A percentile compares a stretch with the other conserved stretches of the same genome.
phyloP scores from a whole-genome alignment of 2,113 vertebrate species.

The Monopterus albus region DNA sequence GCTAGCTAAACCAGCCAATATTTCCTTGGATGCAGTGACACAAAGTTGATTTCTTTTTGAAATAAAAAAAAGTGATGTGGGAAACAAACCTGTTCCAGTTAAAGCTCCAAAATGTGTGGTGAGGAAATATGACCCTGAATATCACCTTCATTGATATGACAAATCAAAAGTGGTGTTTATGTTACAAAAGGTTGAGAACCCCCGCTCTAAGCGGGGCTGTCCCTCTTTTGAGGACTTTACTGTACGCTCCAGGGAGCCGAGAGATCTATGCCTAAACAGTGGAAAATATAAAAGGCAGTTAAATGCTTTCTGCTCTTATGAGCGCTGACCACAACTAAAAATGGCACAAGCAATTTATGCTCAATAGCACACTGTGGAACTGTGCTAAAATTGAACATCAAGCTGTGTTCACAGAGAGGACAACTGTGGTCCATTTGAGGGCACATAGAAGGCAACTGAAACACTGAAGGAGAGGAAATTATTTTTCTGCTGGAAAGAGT shows the following conservation, averaged over 20 bases:
- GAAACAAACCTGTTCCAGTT: too few relatives aligned
- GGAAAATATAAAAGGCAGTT: slow-evolving; percentile 62
- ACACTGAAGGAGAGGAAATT: background rate
- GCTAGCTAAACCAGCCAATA: too few relatives aligned
- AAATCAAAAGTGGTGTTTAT: too few relatives aligned
- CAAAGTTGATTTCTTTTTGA: too few relatives aligned
- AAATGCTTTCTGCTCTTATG: slow-evolving; percentile 53
- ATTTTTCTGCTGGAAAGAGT: background rate
- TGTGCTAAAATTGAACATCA: slow-evolving; percentile 13
- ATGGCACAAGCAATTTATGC: slow-evolving; percentile 43
- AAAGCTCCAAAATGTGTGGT: too few relatives aligned
- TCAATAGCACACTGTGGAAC: slow-evolving; percentile 36
- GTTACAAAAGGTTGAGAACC: too few relatives aligned
- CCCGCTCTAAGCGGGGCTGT: too few relatives aligned
- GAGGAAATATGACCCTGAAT: too few relatives aligned
- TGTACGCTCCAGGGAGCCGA: slow-evolving; percentile 46
- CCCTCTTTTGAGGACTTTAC: slow-evolving; percentile 4
- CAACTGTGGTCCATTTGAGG: background rate
- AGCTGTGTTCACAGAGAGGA: slow-evolving; percentile 26
- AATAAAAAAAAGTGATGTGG: too few relatives aligned
- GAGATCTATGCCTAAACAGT: slow-evolving; percentile 58
- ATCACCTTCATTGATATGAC: too few relatives aligned
- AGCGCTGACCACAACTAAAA: slow-evolving; percentile 63
- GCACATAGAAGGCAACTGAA: background rate
- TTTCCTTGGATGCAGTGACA: too few relatives aligned